These are phyloP conservation scores for Pachyramphus minor DNA, from an alignment of 2,113 vertebrate genomes.

Conservation along the genomic window DNA sequence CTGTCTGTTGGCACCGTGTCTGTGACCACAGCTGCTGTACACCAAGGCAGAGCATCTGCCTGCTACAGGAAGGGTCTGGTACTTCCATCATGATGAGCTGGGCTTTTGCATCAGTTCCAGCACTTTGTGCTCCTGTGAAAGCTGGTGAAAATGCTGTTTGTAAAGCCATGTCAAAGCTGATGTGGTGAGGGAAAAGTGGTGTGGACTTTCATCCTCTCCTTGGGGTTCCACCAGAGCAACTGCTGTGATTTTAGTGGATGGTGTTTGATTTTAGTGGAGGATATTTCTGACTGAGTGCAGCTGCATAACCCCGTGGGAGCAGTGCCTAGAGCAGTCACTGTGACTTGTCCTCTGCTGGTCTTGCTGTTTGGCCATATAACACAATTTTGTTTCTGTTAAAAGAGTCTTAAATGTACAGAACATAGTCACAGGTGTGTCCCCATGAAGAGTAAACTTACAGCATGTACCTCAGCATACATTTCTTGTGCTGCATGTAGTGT, in stretches of 20 bases:
- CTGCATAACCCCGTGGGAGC: background rate
- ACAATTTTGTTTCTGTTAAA: background rate
- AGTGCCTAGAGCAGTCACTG: rapidly evolving
- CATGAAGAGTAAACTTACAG: background rate
- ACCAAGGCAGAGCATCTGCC: background rate
- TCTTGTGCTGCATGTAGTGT: rapidly evolving
- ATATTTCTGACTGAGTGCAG: background rate
- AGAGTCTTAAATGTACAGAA: background rate
- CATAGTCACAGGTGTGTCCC: background rate
- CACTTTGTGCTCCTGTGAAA: background rate
- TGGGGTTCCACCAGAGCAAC: background rate
- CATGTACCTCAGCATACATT: no score
- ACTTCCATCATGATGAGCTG: no score
- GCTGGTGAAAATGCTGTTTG: background rate
- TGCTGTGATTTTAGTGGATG: background rate
- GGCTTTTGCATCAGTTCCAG: background rate
- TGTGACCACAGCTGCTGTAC: background rate
- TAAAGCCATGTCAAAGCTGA: background rate
- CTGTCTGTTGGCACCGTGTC: background rate
- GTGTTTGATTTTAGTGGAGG: background rate
- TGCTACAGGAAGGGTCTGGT: rapidly evolving
- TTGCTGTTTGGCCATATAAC: background rate
- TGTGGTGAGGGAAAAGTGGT: background rate
- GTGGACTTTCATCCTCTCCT: background rate
- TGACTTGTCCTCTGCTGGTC: background rate